phyloP scores from a whole-genome alignment of 35 echinoderm and acorn worm genomes.

The Hemicentrotus pulcherrimus region DNA sequence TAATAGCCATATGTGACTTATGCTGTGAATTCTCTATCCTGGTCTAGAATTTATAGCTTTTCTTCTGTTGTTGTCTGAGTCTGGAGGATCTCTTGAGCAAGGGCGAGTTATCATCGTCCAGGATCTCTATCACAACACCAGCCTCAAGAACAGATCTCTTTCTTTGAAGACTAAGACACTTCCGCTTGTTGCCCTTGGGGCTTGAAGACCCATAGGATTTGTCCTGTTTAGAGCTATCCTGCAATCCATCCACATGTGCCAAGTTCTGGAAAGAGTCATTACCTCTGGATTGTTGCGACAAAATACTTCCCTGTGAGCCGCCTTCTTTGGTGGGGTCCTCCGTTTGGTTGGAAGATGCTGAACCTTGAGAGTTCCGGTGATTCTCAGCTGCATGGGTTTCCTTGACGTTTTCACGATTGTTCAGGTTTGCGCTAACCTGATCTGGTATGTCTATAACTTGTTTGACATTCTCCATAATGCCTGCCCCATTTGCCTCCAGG shows the following conservation, averaged over 20 bases:
- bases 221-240: not conserved
- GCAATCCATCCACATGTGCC: not conserved
- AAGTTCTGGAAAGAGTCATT: not conserved
- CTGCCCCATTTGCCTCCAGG: not conserved
- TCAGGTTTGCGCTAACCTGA: not conserved
- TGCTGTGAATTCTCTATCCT: not conserved
- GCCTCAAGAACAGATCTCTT: not conserved
- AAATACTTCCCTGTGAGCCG: not conserved
- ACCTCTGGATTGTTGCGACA: not conserved
- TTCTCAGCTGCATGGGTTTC: not conserved
- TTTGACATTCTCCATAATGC: not conserved
- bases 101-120: not conserved
- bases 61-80: not conserved
- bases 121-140: slow-evolving; percentile 8
- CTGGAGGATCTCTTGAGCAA: slow-evolving; percentile 26
- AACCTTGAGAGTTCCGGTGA: not conserved
- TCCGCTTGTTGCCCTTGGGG: not conserved
- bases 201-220: not conserved
- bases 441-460: not conserved
- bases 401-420: not conserved
- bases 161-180: not conserved
- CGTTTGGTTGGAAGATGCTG: not conserved
- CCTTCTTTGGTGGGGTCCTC: not conserved
- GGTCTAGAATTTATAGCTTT: slow-evolving; percentile 27
- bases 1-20: too few relatives aligned